Evolutionary conservation across 2,797 vertebrate genomes (phyloP).

Genomic region (Myripristis murdjan): DNA sequence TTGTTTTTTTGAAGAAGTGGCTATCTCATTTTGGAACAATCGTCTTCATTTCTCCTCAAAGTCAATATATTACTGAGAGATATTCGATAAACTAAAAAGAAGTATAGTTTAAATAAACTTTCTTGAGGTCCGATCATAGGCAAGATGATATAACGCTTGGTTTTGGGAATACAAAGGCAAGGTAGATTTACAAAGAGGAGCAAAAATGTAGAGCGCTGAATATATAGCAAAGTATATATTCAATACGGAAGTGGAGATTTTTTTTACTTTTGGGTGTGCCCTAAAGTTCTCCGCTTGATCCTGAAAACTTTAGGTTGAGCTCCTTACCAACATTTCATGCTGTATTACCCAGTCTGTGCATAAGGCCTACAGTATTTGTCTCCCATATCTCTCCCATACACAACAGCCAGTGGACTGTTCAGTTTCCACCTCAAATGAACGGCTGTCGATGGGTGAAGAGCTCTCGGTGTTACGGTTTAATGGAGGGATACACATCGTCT

Average conservation of each 20-base stretch:
- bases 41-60: too few species aligned
- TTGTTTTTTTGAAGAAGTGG: too few species aligned
- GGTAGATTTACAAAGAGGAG: not conserved
- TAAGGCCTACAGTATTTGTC: not conserved
- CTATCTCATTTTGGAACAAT: too few species aligned
- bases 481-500: too few species aligned
- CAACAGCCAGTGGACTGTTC: not conserved
- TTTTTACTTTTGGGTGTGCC: slow-evolving; percentile 61
- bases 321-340: slow-evolving; percentile 2
- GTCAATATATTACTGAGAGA: too few species aligned
- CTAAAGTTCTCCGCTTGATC: slow-evolving; percentile 39
- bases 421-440: not conserved
- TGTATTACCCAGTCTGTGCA: not conserved
- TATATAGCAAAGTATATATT: slow-evolving; percentile 18
- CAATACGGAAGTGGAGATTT: slow-evolving; percentile 62
- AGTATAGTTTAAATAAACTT: not conserved
- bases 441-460: not conserved
- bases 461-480: not conserved
- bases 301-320: slow-evolving; percentile 7
- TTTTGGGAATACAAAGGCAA: not conserved
- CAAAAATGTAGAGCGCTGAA: not conserved
- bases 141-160: too few species aligned
- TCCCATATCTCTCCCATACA: not conserved
- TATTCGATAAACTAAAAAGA: not conserved
- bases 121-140: too few species aligned